Conservation (phyloP, 2,113 vertebrate genomes). For the Natator depressus region DNA sequence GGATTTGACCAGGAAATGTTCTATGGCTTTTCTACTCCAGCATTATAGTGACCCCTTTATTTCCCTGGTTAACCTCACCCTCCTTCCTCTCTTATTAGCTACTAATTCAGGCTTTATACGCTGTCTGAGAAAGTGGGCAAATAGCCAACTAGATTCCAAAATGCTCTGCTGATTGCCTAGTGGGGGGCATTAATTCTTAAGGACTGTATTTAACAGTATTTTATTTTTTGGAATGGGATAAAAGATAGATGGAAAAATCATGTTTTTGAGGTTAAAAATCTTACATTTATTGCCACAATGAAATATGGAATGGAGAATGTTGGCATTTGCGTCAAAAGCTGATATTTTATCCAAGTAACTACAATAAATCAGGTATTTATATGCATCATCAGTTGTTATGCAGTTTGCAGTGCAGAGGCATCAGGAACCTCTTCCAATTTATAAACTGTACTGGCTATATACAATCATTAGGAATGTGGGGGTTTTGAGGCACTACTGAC, state of each 20-base stretch:
- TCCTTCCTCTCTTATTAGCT: background rate
- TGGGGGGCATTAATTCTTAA: background rate
- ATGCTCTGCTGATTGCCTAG: background rate
- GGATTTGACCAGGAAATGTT: background rate
- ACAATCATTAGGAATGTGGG: background rate
- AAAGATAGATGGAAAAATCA: background rate
- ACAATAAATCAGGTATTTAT: background rate
- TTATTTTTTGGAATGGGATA: slow-evolving; percentile 27
- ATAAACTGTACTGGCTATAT: background rate
- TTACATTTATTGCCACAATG: background rate
- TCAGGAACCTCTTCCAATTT: background rate
- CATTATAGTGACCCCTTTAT: background rate
- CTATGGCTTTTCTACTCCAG: background rate
- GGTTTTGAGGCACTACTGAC: background rate
- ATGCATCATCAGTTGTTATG: background rate
- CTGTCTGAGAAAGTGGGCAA: background rate
- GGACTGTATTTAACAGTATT: background rate
- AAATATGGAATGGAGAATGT: background rate
- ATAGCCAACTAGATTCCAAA: slow-evolving; percentile 1
- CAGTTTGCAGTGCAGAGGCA: background rate
- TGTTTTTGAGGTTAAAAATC: background rate
- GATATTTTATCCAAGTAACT: background rate
- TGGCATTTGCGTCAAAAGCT: background rate
- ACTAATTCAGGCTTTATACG: background rate
- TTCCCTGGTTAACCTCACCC: background rate